Conservation (phyloP, 2,113 vertebrate species). For the Cebidichthys violaceus region DNA sequence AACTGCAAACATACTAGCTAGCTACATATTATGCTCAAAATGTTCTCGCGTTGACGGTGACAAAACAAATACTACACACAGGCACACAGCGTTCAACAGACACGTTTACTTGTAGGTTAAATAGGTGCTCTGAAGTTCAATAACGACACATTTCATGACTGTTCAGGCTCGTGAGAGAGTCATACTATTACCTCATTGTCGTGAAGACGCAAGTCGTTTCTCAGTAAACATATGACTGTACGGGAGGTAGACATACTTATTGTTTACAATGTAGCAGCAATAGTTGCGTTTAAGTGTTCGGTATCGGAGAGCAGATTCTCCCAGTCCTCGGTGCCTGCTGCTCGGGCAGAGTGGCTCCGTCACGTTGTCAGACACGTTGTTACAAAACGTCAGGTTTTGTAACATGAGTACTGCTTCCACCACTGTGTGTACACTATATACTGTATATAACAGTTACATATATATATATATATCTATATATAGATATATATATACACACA, state of each 20-base stretch:
- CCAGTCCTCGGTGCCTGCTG: background rate
- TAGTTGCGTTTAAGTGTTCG: fast-evolving
- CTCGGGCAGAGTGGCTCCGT: background rate
- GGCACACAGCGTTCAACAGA: background rate
- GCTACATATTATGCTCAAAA: background rate
- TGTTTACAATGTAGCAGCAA: fast-evolving
- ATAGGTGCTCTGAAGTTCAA: background rate
- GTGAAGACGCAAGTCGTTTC: conserved; percentile 84
- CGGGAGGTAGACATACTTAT: conserved; percentile 62
- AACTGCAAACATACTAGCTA: background rate
- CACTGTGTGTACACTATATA: no score
- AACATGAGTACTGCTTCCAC: background rate
- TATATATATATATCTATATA: no score
- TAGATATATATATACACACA: no score
- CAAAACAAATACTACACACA: background rate
- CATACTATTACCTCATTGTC: conserved; percentile 83
- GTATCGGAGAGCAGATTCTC: background rate
- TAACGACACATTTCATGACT: background rate
- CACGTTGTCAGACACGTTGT: conserved; percentile 57
- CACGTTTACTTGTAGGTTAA: background rate
- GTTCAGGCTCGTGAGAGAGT: background rate
- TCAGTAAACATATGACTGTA: conserved; percentile 81
- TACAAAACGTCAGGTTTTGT: conserved; percentile 66
- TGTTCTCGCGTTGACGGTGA: background rate
- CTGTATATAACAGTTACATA: no score